Evolutionary conservation across 2,113 vertebrate species (phyloP), one percentile per base, ranked within the genome.

Genomic region (Phaetusa simplex): DNA sequence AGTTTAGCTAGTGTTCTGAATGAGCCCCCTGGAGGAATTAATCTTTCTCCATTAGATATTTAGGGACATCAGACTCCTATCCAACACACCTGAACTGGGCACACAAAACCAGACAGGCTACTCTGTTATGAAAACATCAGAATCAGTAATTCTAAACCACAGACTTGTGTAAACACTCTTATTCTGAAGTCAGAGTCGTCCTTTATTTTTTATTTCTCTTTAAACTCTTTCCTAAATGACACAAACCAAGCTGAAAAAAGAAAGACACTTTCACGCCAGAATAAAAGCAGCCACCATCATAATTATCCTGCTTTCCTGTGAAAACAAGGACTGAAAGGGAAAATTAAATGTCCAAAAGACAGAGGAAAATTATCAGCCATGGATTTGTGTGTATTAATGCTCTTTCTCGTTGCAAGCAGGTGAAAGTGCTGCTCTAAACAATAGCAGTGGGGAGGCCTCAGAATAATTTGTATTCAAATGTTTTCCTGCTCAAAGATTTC

Each of bases 401-500:
- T 61, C 53, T 86, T 82, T 82, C 42, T 82, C 4, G 1, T 43
- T 36, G 21, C 74, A 61, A 79, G 43, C 21, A 88, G 66, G 85
- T 90, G 50, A 84, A 84, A 81, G 17, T 69, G 34, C n/a, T 72
- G 56, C 62, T 82, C 66, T 56, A 67, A 93, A 90, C 61, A 85
- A 77, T 14, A 62, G 53, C 49, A 49, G 14, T 23, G 12, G 21
- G 24, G 65, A 65, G 77, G 36, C 62, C 71, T 78, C 47, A 82
- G 45, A 85, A 47, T 80, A 72, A 93, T 95, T 96, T 82, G 45
- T 82, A 90, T 96, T 91, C 83, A 83, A 34, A 73, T 88, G 49
- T 7, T 88, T 84, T 49, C n/a, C 52, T 53, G 18, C 80, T 89
- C n/a, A 79, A 78, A 82, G 76, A 69, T 86, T 90, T 74, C 64